Evolutionary conservation across 1,140 invertebrate species (phyloP).

Genomic region (Apis florea): DNA sequence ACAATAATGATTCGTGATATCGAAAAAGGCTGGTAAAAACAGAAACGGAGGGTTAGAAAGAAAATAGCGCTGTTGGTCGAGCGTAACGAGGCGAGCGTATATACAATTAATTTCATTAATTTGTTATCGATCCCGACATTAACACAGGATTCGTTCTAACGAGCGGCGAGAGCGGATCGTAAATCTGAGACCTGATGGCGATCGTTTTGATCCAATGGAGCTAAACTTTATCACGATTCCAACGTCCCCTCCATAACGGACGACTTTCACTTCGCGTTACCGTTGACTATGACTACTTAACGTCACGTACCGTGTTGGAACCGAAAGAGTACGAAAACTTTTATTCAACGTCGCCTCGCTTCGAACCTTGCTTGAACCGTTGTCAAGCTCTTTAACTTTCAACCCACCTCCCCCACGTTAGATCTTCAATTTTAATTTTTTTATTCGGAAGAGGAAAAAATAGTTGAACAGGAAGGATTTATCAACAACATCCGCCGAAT

Average conservation of each 20-base stretch:
- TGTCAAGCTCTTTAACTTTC: no score
- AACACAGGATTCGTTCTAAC: not conserved
- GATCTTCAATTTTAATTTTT: no score
- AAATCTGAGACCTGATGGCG: not conserved
- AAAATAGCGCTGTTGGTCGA: no score
- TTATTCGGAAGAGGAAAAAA: not conserved
- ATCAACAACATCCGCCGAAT: conserved; percentile 10
- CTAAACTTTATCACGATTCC: conserved; percentile 9
- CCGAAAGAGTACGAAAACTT: not conserved
- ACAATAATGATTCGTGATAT: no score
- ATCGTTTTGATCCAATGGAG: conserved; percentile 11
- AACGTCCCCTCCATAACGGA: conserved; percentile 5
- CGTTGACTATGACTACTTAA: conserved; percentile 41
- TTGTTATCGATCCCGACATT: not conserved
- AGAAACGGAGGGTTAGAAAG: no score
- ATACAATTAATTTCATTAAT: conserved; percentile 28
- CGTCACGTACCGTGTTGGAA: not conserved
- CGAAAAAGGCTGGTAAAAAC: not conserved
- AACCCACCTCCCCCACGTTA: no score
- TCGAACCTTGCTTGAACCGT: no score
- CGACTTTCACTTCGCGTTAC: conserved; percentile 21
- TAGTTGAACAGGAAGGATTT: not conserved
- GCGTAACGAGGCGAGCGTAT: not conserved
- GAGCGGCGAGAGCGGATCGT: not conserved
- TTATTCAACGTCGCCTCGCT: no score